Conservation (phyloP, 2,888 invertebrate genomes). For the Pheosia tremula region DNA sequence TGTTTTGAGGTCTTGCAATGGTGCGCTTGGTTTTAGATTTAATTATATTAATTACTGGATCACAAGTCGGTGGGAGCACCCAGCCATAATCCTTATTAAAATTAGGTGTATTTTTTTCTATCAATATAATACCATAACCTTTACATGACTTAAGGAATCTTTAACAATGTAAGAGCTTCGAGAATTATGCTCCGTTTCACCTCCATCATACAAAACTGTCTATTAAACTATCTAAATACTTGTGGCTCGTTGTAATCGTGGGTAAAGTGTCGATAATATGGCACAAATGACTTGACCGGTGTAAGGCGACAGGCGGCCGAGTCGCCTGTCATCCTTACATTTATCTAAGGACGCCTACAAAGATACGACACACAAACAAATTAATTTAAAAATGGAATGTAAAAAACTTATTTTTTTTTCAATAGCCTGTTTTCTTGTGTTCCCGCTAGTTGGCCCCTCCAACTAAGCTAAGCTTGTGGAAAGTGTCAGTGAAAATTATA, state of each 20-base stretch:
- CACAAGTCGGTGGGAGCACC: no score
- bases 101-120: no score
- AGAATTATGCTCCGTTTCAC: neutral
- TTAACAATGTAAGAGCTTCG: neutral
- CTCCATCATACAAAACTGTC: neutral
- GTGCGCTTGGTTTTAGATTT: no score
- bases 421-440: no score
- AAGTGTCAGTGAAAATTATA: no score
- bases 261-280: conserved; percentile 48
- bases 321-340: conserved; percentile 44
- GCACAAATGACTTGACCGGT: conserved; percentile 48
- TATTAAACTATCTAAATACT: conserved; percentile 7
- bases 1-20: no score
- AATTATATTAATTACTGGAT: no score
- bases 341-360: conserved; percentile 46
- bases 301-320: conserved; percentile 39
- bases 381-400: no score
- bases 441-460: no score
- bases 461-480: no score
- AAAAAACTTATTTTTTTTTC: no score
- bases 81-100: no score
- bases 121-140: neutral
- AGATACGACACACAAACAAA: conserved; percentile 30
- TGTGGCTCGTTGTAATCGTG: neutral
- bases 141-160: neutral